Conservation (phyloP, 2,888 invertebrate genomes). For the Muschampia plurimacula region DNA sequence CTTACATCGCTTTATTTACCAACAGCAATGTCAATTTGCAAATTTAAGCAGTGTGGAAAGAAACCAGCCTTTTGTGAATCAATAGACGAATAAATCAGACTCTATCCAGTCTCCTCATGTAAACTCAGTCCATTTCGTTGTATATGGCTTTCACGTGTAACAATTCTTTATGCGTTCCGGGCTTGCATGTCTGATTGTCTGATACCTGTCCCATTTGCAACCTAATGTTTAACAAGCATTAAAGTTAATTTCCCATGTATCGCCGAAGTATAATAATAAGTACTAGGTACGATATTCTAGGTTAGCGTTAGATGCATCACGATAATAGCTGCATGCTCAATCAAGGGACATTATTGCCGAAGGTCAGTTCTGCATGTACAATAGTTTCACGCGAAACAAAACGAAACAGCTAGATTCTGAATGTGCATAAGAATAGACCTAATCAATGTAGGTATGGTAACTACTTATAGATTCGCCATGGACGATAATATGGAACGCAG, state of each 20-base stretch:
- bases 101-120: constrained; percentile 62
- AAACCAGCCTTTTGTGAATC: constrained; percentile 18
- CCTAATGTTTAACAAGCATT: constrained; percentile 53
- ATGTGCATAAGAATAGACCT: constrained; percentile 26
- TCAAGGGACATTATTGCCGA: constrained; percentile 67
- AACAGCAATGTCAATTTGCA: too few species aligned
- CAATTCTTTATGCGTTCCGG: constrained; percentile 62
- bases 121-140: constrained; percentile 65
- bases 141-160: constrained; percentile 72
- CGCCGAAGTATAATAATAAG: constrained; percentile 42
- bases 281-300: constrained; percentile 45
- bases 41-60: constrained; percentile 5
- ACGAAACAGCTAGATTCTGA: constrained; percentile 52
- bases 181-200: constrained; percentile 50
- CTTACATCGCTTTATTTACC: too few species aligned
- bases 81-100: constrained; percentile 13
- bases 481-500: constrained; percentile 1
- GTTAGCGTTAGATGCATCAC: constrained; percentile 63
- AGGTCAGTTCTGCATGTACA: constrained; percentile 73
- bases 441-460: neutral
- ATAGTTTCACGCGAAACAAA: constrained; percentile 55
- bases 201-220: constrained; percentile 49
- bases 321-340: constrained; percentile 60
- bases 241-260: constrained; percentile 50
- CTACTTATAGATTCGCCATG: constrained; percentile 4